These are phyloP conservation scores for Ectemnius continuus DNA, from an alignment of 2,888 invertebrate species.

Conservation along the genomic window DNA sequence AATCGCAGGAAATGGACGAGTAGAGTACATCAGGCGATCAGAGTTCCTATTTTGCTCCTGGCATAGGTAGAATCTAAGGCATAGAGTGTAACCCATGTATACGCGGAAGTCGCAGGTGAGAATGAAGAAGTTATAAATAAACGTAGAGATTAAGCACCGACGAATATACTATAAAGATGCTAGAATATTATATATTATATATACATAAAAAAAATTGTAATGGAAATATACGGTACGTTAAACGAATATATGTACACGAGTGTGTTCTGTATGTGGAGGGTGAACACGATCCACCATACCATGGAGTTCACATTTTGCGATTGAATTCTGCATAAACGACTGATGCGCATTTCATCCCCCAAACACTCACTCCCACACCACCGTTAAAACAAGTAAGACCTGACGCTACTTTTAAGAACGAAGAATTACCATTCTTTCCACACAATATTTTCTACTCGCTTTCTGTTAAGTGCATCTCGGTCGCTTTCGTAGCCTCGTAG, in stretches of 20 bases:
- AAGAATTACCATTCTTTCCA: not conserved
- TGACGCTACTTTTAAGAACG: not conserved
- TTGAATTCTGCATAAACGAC: slow-evolving; percentile 16
- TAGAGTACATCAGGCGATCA: slow-evolving; percentile 72
- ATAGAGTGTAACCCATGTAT: slow-evolving; percentile 36
- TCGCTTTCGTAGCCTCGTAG: slow-evolving; percentile 19
- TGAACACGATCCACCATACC: slow-evolving; percentile 20
- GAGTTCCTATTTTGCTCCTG: slow-evolving; percentile 74
- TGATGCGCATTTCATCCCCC: slow-evolving; percentile 10
- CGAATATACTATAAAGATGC: slow-evolving; percentile 50
- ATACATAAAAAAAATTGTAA: slow-evolving; percentile 38
- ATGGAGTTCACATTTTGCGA: slow-evolving; percentile 39
- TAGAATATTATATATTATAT: slow-evolving; percentile 44
- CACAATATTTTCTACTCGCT: slow-evolving; percentile 19
- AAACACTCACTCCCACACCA: too few species aligned
- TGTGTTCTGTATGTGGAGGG: slow-evolving; percentile 28
- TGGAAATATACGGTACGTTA: slow-evolving; percentile 51
- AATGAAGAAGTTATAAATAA: slow-evolving; percentile 30
- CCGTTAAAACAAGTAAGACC: too few species aligned
- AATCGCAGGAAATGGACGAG: slow-evolving; percentile 38
- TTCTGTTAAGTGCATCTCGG: slow-evolving; percentile 25
- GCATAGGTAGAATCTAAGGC: slow-evolving; percentile 53
- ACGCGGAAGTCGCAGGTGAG: slow-evolving; percentile 17
- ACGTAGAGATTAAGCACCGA: slow-evolving; percentile 41
- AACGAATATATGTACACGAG: slow-evolving; percentile 36